These are phyloP conservation scores for Leptinotarsa rubiginosa DNA, from an alignment of 2,888 invertebrate species.

Conservation along the genomic window DNA sequence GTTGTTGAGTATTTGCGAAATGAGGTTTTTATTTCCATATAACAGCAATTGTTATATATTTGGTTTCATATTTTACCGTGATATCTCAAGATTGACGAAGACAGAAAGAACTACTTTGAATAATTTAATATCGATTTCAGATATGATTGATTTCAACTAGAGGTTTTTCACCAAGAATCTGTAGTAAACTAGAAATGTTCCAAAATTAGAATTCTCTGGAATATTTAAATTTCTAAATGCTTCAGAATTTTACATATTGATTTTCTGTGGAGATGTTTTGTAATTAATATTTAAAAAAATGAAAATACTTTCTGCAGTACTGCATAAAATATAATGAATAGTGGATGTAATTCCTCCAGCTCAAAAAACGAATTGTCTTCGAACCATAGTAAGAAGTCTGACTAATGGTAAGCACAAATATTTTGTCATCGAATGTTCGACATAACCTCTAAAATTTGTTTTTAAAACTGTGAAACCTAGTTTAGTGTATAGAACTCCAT, in stretches of 20 bases:
- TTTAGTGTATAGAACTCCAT: not conserved
- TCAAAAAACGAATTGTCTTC: conserved; percentile 1
- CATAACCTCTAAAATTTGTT: not conserved
- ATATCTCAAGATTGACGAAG: too few species aligned
- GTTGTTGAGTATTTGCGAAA: too few species aligned
- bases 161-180: too few species aligned
- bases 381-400: conserved; percentile 1
- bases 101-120: too few species aligned
- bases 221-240: not conserved
- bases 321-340: not conserved
- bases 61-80: too few species aligned
- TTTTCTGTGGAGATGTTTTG: not conserved
- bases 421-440: conserved; percentile 1
- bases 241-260: not conserved
- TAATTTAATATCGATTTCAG: too few species aligned
- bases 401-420: not conserved
- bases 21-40: too few species aligned
- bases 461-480: not conserved
- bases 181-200: too few species aligned
- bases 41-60: too few species aligned
- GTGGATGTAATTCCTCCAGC: not conserved
- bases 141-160: too few species aligned
- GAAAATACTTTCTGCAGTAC: not conserved
- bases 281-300: not conserved
- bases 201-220: too few species aligned